Evolutionary conservation across 2,888 invertebrate genomes (phyloP).

Genomic region (Deroplatys truncata): DNA sequence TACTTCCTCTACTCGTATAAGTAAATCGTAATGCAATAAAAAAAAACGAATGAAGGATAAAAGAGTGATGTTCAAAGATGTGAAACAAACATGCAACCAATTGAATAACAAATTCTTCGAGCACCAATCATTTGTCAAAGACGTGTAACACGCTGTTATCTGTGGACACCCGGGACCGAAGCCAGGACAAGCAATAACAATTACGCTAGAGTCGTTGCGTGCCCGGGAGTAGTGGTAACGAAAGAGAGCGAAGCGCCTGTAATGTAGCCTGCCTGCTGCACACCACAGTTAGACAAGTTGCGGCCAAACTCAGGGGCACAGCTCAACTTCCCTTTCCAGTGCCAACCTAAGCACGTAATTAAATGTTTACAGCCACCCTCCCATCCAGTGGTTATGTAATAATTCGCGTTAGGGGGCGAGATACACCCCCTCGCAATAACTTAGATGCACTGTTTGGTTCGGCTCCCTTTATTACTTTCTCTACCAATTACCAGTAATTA

Average conservation of each 20-base stretch:
- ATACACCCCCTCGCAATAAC: background rate
- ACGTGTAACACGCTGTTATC: too few relatives aligned
- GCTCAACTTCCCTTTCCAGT: background rate
- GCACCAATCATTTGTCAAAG: too few relatives aligned
- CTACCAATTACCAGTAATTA: too few relatives aligned
- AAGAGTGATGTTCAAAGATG: too few relatives aligned
- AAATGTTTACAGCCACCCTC: background rate
- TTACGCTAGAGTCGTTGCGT: background rate
- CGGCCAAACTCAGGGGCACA: background rate
- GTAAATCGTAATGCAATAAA: too few relatives aligned
- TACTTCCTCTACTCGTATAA: too few relatives aligned
- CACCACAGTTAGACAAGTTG: background rate
- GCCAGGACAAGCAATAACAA: too few relatives aligned
- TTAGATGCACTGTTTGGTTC: background rate
- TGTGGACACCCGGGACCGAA: too few relatives aligned
- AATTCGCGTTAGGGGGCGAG: background rate
- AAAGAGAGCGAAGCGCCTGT: constrained; percentile 15
- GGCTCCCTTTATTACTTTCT: too few relatives aligned
- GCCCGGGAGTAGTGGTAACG: constrained; percentile 16
- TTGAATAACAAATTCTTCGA: too few relatives aligned
- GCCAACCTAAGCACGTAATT: background rate
- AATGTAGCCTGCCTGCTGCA: background rate
- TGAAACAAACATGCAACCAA: too few relatives aligned
- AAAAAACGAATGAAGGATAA: too few relatives aligned
- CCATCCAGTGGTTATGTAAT: background rate